Percentiles rank a stretch among this genome's conserved stretches.
Evolutionary conservation across 1,140 invertebrate species (phyloP).

Genomic region (Myzus persicae): DNA sequence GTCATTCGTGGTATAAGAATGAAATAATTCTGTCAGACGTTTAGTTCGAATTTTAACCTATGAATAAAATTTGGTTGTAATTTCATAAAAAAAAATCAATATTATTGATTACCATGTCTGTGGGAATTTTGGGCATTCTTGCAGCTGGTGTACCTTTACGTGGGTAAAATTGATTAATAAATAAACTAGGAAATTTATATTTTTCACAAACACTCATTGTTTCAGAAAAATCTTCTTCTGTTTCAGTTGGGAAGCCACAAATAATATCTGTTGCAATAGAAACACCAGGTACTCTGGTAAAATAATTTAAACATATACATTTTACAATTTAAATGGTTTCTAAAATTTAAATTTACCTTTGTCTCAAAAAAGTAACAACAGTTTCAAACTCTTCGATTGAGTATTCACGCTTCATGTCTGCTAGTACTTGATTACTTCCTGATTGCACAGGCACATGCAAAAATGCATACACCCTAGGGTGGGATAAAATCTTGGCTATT

Average conservation of each 20-base stretch:
- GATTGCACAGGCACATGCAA: slow-evolving; percentile 97
- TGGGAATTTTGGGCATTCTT: slow-evolving; percentile 81
- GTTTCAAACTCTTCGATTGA: slow-evolving; percentile 84
- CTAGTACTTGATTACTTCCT: slow-evolving; percentile 90
- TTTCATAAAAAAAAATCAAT: slow-evolving; percentile 59
- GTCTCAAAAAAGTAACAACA: slow-evolving; percentile 85
- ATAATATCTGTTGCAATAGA: slow-evolving; percentile 98
- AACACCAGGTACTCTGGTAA: slow-evolving; percentile 78
- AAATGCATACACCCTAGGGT: slow-evolving; percentile 93
- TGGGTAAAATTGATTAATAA: slow-evolving; percentile 98
- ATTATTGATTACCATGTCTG: slow-evolving; percentile 69
- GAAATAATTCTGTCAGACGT: slow-evolving; percentile 87
- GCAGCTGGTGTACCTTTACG: slow-evolving; percentile 95
- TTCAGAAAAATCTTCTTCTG: slow-evolving; percentile 87
- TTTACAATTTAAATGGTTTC: background rate
- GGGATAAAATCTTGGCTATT: slow-evolving; percentile 86
- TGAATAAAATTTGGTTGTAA: slow-evolving; percentile 56
- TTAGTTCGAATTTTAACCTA: slow-evolving; percentile 91
- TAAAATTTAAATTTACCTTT: slow-evolving; percentile 68
- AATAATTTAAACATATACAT: slow-evolving; percentile 8
- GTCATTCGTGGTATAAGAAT: slow-evolving; percentile 87
- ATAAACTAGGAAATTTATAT: slow-evolving; percentile 92
- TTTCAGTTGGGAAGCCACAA: slow-evolving; percentile 98
- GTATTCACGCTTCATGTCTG: slow-evolving; percentile 97
- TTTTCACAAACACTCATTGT: slow-evolving; percentile 85